Percentiles rank a stretch among this genome's conserved stretches.
Conservation (phyloP, 2,888 invertebrate species). For the Troides aeacus region DNA sequence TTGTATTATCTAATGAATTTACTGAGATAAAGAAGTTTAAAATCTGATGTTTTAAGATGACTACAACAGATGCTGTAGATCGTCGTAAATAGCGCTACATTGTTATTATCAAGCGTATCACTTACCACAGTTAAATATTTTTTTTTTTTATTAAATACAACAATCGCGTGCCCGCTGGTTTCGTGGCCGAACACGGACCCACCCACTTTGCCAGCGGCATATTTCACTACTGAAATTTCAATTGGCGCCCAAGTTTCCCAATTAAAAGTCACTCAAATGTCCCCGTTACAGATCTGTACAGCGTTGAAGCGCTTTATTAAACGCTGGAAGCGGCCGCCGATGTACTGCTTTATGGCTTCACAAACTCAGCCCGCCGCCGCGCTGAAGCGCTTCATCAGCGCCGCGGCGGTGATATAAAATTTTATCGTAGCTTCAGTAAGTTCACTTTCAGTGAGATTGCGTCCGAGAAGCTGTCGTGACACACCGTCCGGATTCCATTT, state of each 20-base stretch:
- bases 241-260: slow-evolving; percentile 55
- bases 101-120: too few relatives aligned
- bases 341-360: slow-evolving; percentile 28
- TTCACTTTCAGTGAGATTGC: slow-evolving; percentile 10
- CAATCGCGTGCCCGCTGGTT: slow-evolving; percentile 5
- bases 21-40: too few relatives aligned
- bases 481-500: neutral
- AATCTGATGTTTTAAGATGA: too few relatives aligned
- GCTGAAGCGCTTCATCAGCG: slow-evolving; percentile 16
- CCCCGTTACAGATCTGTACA: slow-evolving; percentile 32
- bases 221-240: slow-evolving; percentile 39
- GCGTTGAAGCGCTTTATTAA: slow-evolving; percentile 46
- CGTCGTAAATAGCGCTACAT: too few relatives aligned
- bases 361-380: slow-evolving; percentile 1
- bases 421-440: slow-evolving; percentile 8
- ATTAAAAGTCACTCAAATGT: slow-evolving; percentile 61
- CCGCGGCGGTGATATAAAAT: slow-evolving; percentile 13
- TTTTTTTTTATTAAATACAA: too few relatives aligned
- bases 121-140: too few relatives aligned
- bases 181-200: slow-evolving; percentile 6
- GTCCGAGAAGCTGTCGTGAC: slow-evolving; percentile 26
- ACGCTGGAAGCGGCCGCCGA: slow-evolving; percentile 35
- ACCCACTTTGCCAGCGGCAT: neutral
- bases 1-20: too few relatives aligned
- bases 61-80: too few relatives aligned